Base-by-base conservation (phyloP, 2,888 invertebrate species). In the Germaria angustata region DNA sequence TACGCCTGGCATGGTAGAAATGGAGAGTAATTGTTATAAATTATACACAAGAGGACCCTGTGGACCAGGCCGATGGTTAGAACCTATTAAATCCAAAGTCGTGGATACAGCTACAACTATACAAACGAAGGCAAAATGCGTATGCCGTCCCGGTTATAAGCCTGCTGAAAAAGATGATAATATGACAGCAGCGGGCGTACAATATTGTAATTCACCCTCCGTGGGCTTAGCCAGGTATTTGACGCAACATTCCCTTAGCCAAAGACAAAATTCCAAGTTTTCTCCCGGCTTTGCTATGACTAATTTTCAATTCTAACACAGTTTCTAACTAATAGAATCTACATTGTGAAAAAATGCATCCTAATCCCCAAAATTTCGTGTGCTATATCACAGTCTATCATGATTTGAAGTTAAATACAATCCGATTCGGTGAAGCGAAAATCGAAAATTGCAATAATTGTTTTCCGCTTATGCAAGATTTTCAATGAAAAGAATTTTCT, bases 11-110 rank as follows among this genome's bases (percentile, higher is more conserved):
- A 93, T 94, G 87, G 94, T 94, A 0, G 91, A 93, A 5, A 93
- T 94, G 86, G 93, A 94, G 81, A 93, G 94, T 11, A 93, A 93
- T n/a, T 97, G 96, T 88, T 94, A 95, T 88, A 94, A 94, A 85
- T 92, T 96, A 17, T 95, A 96, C 89, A 94, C 94, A 0, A 95
- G 94, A 85, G 96, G 96, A 0, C 96, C 96, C 0, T 97, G 96
- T 86, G 91, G 93, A 0, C 92, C 93, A 0, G 95, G 95, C 0
- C 94, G 95, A 84, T 95, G 95, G 95, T 86, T 95, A 44, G 93
- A 93, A 24, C 93, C 94, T 0, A 91, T 92, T 22, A 92, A 94
- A 84, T 85, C 87, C 0, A 4, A 53, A 9, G 46, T 8, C 9
- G 6, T 61, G 39, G 79, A 82, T 71, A 20, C 75, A 22, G 63